Base-by-base conservation (phyloP, 2,888 invertebrate genomes). In the Acleris cristana region DNA sequence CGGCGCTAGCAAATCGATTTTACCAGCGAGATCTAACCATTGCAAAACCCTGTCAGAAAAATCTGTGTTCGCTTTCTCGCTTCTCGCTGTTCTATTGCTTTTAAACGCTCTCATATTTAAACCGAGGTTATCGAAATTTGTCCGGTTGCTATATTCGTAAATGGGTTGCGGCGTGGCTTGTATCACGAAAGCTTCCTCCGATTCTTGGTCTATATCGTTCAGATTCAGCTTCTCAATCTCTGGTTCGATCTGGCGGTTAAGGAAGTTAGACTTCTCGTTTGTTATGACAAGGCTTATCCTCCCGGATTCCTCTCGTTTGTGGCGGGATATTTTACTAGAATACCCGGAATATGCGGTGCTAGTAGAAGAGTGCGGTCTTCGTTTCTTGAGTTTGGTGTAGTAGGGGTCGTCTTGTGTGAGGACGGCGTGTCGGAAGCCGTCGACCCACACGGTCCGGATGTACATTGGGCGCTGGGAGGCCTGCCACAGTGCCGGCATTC, bases 21-120 rank as follows among this genome's bases (percentile, higher is more conserved):
- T 94, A 0, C 95, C 95, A 0, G 96, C 96, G 65, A 96, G 86
- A 80, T 97, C 96, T 72, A 97, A 79, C 97, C 97, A 97, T 75
- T 96, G 95, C 4, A 97, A 85, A 0, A 97, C 97, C 64, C 96
- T 92, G 69, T 97, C 96, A 0, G 96, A 93, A 21, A 93, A 74
- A n/a, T 91, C 92, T 0, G 85, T 90, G 70, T 83, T 87, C 58
- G 88, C 88, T 66, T 85, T 84, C 0, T 92, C 91, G 1, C 74
- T 74, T 59, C 90, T 80, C 8, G 85, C 79, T 0, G 92, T 90
- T 70, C 90, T 82, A 70, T 90, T 90, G n/a, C 79, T 80, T 73
- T 82, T 84, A 30, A 86, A 75, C 58, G 84, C 80, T 73, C 79
- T 89, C 92, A 91, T 92, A 58, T 84, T 84, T 34, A 73, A 65